These are phyloP conservation scores for Crocodylus rhombifer DNA, from an alignment of 2,797 vertebrate species.

Conservation along the genomic window DNA sequence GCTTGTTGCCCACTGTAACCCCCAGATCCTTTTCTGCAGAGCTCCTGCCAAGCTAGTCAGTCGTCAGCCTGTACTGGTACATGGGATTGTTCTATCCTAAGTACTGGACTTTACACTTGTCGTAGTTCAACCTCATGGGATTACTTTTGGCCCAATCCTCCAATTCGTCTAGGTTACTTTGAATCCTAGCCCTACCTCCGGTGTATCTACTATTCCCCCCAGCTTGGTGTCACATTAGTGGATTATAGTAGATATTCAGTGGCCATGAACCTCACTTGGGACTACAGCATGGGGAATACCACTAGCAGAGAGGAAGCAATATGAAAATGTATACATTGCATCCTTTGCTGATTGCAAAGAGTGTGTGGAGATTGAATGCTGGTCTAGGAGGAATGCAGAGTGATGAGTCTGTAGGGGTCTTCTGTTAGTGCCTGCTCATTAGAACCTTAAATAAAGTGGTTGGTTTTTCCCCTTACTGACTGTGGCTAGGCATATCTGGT, in stretches of 20 bases:
- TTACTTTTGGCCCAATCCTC: too few relatives aligned
- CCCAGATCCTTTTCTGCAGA: too few relatives aligned
- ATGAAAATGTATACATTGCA: not conserved
- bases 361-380: not conserved
- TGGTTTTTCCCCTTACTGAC: not conserved
- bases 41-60: too few relatives aligned
- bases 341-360: not conserved
- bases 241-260: too few relatives aligned
- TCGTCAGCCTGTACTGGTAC: too few relatives aligned
- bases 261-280: not conserved
- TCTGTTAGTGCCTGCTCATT: not conserved
- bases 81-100: too few relatives aligned
- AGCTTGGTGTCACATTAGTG: not conserved
- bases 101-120: too few relatives aligned
- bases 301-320: not conserved
- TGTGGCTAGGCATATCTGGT: constrained; percentile 34
- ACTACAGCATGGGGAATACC: not conserved
- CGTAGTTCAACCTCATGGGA: too few relatives aligned
- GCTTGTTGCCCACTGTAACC: too few relatives aligned
- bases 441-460: not conserved
- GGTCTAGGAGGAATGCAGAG: not conserved
- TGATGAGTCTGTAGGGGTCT: not conserved
- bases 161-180: too few relatives aligned
- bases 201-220: too few relatives aligned
- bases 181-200: too few relatives aligned